These are phyloP conservation scores for Ceriagrion tenellum DNA, from an alignment of 2,888 invertebrate species.

Conservation along the genomic window DNA sequence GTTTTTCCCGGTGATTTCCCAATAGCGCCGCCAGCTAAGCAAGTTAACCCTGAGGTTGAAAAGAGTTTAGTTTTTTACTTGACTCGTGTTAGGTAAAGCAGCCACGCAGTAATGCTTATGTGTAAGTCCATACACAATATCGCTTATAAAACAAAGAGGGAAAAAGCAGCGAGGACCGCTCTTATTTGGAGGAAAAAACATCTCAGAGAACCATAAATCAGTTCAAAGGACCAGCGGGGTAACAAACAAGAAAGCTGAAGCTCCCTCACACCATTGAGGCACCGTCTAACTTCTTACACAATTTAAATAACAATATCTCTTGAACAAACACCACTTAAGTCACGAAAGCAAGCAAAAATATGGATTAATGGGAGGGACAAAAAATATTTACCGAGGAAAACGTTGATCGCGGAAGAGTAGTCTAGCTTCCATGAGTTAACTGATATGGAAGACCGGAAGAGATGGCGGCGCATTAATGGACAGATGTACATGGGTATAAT, in stretches of 20 bases:
- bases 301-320: not conserved
- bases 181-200: not conserved
- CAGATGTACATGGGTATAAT: not conserved
- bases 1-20: too few relatives aligned
- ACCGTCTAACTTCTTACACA: not conserved
- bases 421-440: not conserved
- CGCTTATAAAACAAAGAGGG: not conserved
- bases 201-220: not conserved
- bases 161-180: not conserved
- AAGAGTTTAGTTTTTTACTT: too few relatives aligned
- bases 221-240: not conserved
- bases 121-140: not conserved
- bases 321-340: not conserved
- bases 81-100: not conserved
- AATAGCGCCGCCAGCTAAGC: too few relatives aligned
- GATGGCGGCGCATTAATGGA: not conserved
- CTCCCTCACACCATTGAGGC: not conserved
- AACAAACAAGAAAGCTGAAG: not conserved
- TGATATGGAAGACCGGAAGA: not conserved
- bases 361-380: not conserved
- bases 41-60: too few relatives aligned
- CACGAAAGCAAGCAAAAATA: not conserved
- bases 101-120: not conserved
- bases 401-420: not conserved
- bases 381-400: slow-evolving; percentile 24